phyloP scores from a whole-genome alignment of 2,113 vertebrate species.

The Pedionomus torquatus region DNA sequence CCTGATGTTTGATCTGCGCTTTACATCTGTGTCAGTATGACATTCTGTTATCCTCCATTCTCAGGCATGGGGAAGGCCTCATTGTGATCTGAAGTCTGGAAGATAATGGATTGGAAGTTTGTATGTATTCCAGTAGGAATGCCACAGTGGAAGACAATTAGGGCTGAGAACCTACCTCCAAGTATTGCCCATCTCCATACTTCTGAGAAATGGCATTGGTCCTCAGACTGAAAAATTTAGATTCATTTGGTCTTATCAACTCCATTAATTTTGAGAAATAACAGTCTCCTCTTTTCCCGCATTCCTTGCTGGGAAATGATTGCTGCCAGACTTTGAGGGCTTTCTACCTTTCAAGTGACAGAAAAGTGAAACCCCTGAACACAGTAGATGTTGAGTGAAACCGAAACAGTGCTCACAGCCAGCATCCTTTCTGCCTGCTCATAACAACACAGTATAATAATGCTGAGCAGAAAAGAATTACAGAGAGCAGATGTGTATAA shows the following conservation, averaged over 20 bases:
- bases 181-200: background rate
- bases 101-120: background rate
- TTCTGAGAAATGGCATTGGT: background rate
- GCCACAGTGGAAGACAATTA: background rate
- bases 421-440: background rate
- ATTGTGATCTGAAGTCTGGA: background rate
- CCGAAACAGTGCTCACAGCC: background rate
- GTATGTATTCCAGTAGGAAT: background rate
- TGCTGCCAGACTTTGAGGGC: background rate
- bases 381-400: background rate
- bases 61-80: background rate
- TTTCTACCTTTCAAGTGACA: background rate
- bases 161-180: background rate
- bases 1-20: background rate
- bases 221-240: background rate
- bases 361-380: background rate
- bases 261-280: background rate
- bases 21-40: fast-evolving
- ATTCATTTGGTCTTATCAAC: background rate
- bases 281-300: background rate
- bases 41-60: background rate
- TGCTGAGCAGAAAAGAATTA: background rate
- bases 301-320: background rate
- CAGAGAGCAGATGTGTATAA: background rate
- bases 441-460: background rate